Evolutionary conservation across 2,888 invertebrate genomes (phyloP).

Genomic region (Latrodectus hesperus): DNA sequence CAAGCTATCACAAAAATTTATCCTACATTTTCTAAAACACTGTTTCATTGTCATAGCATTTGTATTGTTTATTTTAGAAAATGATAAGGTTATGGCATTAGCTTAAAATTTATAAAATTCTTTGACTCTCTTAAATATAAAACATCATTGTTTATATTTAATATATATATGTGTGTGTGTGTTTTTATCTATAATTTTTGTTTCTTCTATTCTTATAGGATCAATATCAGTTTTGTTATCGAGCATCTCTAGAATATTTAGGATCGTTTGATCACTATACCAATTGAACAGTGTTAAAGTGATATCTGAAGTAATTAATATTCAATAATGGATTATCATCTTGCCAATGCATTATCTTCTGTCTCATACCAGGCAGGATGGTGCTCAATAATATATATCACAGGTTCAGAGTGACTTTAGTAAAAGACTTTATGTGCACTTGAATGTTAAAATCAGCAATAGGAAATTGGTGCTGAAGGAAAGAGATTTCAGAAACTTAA

Average conservation of each 20-base stretch:
- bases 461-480: constrained; percentile 50
- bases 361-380: constrained; percentile 43
- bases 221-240: constrained; percentile 99
- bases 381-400: not conserved
- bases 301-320: not conserved
- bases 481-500: not conserved
- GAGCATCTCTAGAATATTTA: constrained; percentile 97
- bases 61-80: not conserved
- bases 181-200: not conserved
- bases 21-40: no score
- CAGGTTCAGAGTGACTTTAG: not conserved
- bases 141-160: not conserved
- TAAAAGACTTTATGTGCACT: constrained; percentile 9
- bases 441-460: not conserved
- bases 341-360: constrained; percentile 53
- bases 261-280: constrained; percentile 96
- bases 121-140: not conserved
- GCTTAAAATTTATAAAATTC: not conserved
- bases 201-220: constrained; percentile 77
- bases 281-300: constrained; percentile 60
- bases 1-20: no score
- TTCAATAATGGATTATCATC: constrained; percentile 25
- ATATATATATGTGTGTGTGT: not conserved
- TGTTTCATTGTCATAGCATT: not conserved
- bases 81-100: no score